Base-by-base conservation (phyloP, 2,888 invertebrate genomes). In the Hoplodrina ambigua region DNA sequence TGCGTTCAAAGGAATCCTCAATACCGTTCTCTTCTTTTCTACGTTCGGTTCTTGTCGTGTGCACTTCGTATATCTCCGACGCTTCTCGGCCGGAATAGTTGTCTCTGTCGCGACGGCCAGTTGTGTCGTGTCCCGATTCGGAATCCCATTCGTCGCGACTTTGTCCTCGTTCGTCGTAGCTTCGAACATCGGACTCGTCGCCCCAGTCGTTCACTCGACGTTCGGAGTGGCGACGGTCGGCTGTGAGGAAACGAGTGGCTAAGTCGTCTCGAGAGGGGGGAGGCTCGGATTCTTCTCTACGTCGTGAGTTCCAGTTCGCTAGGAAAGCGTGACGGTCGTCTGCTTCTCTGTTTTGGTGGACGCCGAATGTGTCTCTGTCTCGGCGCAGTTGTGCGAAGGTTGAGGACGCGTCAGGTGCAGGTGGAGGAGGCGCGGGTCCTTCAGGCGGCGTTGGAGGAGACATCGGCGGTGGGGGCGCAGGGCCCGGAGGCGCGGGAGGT, bases 281-380 rank as follows among this genome's bases (percentile, higher is more conserved):
- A 6, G 93, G 90, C 56, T 95, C 95, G 0, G 93, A 91, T 2
- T 94, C 94, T 1, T 94, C 94, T 66, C 95, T 89, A 25, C 94
- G 88, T 62, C 96, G 88, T 0, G 95, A 95, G 80, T 93, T 96
- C 96, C 96, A 96, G 84, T 96, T 96, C 0, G 95, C 96, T 30
- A 96, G 86, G 89, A 96, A 96, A 19, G 93, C 93, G 82, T 96
- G 96, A 76, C 97, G 96, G 68, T 96, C 96, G 46, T 95, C 96
- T 0, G 95, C 96, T 73, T 96, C 96, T 86, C 96, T 94, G 85
- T 97, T 97, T 85, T 97, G 97, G 69, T 97, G 97, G 0, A 97
- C 97, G 0, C 97, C 97, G 78, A 97, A 97, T 0, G 97, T 97
- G 83, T 97, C 97, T 37, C 97, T 93, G 83, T 97, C 97, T 81